A percentile compares a stretch with the other conserved stretches of the same genome.
These are phyloP conservation scores for Drosophila colorata DNA, from an alignment of 2,888 invertebrate genomes.

Conservation along the genomic window DNA sequence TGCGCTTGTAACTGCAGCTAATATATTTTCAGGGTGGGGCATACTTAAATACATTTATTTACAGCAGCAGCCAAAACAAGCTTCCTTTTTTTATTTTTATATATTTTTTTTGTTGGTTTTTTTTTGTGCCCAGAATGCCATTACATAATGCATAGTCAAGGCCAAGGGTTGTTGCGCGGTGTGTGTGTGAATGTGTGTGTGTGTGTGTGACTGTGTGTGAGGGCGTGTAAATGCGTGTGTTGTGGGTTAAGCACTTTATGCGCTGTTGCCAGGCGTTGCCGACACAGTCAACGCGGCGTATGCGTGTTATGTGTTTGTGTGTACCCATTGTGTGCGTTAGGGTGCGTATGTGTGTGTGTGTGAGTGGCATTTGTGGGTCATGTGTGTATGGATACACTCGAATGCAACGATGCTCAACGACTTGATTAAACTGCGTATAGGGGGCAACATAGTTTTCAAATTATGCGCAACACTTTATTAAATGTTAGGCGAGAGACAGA, in stretches of 20 bases:
- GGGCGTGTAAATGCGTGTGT: conserved; percentile 38
- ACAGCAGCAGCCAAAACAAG: conserved; percentile 28
- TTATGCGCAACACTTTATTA: conserved; percentile 72
- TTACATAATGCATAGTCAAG: conserved; percentile 58
- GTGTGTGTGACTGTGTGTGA: conserved; percentile 29
- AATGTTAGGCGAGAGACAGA: conserved; percentile 35
- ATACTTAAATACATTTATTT: conserved; percentile 59
- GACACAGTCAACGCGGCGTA: conserved; percentile 54
- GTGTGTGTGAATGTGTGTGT: conserved; percentile 16
- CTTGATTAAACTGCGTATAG: conserved; percentile 65
- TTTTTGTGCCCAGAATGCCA: conserved; percentile 45
- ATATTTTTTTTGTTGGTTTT: not conserved
- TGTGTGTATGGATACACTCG: conserved; percentile 43
- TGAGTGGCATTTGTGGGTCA: not conserved
- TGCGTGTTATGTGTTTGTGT: conserved; percentile 50
- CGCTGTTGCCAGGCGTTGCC: conserved; percentile 54
- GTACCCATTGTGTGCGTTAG: conserved; percentile 3
- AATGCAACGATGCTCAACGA: conserved; percentile 59
- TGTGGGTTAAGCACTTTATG: conserved; percentile 65
- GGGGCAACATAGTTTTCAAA: conserved; percentile 54
- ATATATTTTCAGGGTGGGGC: conserved; percentile 37
- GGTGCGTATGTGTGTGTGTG: conserved; percentile 6
- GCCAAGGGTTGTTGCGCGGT: conserved; percentile 30
- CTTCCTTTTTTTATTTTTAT: conserved; percentile 6
- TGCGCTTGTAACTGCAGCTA: conserved; percentile 39